A percentile compares a stretch with the other conserved stretches of the same genome.
Evolutionary conservation across 2,797 vertebrate genomes (phyloP).

Genomic region (Halcyon chelicuti): DNA sequence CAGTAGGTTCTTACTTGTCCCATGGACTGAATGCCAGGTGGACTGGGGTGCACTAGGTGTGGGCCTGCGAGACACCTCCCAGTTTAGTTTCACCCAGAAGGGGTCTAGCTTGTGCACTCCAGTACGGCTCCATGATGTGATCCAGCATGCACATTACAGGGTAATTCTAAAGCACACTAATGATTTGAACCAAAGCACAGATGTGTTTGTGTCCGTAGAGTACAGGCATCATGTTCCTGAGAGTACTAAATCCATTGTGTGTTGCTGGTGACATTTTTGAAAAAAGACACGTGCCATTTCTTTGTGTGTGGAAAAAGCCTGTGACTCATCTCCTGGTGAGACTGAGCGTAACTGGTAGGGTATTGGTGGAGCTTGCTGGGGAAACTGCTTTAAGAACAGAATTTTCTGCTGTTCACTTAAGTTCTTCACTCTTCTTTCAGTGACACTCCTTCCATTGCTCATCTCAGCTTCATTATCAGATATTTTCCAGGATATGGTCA

Average conservation of each 20-base stretch:
- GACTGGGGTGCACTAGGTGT: background rate
- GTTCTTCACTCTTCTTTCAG: background rate
- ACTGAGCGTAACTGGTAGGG: accelerated
- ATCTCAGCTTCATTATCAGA: background rate
- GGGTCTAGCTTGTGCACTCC: background rate
- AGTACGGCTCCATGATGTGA: accelerated
- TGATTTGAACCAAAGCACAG: background rate
- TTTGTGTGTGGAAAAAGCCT: background rate
- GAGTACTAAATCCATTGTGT: background rate
- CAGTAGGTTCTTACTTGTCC: background rate
- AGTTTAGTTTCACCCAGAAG: background rate
- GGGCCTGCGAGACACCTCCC: background rate
- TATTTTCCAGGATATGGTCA: background rate
- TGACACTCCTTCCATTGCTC: background rate
- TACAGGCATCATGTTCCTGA: background rate
- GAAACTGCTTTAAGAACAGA: background rate
- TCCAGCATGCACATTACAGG: accelerated
- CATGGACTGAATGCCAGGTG: background rate
- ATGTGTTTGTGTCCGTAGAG: background rate
- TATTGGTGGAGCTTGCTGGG: background rate
- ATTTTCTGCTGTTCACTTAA: background rate
- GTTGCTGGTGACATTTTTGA: background rate
- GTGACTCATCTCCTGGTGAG: background rate
- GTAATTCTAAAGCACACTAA: background rate
- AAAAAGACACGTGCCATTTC: background rate